Evolutionary conservation across 2,888 invertebrate genomes (phyloP), one percentile per base, ranked within the genome.

Genomic region (Drosophila pegasa): DNA sequence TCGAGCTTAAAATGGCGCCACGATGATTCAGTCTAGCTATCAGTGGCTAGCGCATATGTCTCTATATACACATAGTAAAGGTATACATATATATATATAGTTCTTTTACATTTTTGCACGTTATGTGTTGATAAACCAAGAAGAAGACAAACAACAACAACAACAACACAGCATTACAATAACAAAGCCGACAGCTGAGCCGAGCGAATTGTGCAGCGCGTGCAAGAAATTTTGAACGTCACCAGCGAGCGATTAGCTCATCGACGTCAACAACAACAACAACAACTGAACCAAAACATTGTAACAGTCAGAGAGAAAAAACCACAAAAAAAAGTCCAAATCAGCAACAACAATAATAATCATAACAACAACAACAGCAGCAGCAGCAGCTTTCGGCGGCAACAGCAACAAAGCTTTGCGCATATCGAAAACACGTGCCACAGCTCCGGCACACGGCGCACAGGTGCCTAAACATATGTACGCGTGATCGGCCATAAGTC

Each of bases 401-500:
- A 62, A 31, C 27, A 71, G 45, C 20, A 48, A 47, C 48, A 60
- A 61, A 50, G 63, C 68, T 51, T 72, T 63, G 54, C 54, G 43
- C 62, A 60, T 73, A 75, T 75, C 78, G 56, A 41, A 27, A 69
- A 56, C 84, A 84, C 84, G 84, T 84, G 84, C 84, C 84, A 54
- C 51, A 58, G 73, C 57, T 51, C 38, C 47, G 47, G 27, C 65
- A n/a, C 37, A 50, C 40, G 50, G 77, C 16, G 52, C 65, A 62
- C 82, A 87, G 86, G 80, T 79, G 81, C 35, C 74, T 54, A 82
- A 83, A 85, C 78, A 75, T 75, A 78, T 78, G 75, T 74, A 80
- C 72, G 84, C 88, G 88, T 88, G 85, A 85, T 85, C 80, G 78
- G 65, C 64, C 74, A 77, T 70, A 80, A 82, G 76, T 80, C 87